These are phyloP conservation scores for Drepana falcataria DNA, from an alignment of 2,888 invertebrate genomes.

Conservation along the genomic window DNA sequence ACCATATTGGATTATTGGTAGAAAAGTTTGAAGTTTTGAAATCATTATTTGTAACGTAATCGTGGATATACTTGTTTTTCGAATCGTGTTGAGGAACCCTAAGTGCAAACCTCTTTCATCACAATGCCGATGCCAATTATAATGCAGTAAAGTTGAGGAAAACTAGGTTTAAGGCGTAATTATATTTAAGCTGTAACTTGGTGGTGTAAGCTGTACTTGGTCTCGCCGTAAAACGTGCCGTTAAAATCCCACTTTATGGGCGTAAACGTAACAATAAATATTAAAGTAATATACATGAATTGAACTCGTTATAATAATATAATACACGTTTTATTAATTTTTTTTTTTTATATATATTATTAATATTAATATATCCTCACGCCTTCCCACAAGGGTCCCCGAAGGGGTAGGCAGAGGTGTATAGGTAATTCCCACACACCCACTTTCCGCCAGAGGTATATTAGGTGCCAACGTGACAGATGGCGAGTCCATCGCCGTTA, in stretches of 20 bases:
- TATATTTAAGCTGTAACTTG: background rate
- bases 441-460: too few relatives aligned
- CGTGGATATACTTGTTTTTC: too few relatives aligned
- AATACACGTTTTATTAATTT: slow-evolving; percentile 29
- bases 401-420: too few relatives aligned
- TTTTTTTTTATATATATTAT: slow-evolving; percentile 25
- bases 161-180: slow-evolving; percentile 12
- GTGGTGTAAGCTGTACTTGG: slow-evolving; percentile 4
- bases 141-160: slow-evolving; percentile 12
- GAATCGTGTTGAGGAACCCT: too few relatives aligned
- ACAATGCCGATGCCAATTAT: slow-evolving; percentile 4
- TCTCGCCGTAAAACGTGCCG: slow-evolving; percentile 14
- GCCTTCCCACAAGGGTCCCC: too few relatives aligned
- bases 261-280: slow-evolving; percentile 42
- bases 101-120: slow-evolving; percentile 2
- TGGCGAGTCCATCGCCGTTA: too few relatives aligned
- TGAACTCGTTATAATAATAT: slow-evolving; percentile 35
- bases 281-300: slow-evolving; percentile 42
- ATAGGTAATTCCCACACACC: too few relatives aligned
- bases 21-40: too few relatives aligned
- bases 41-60: too few relatives aligned
- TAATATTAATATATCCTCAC: background rate
- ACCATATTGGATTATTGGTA: too few relatives aligned
- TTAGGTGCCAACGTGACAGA: too few relatives aligned
- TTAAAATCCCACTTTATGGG: slow-evolving; percentile 29